phyloP scores from a whole-genome alignment of 1,140 invertebrate genomes.

The Hesperophylax magnus region DNA sequence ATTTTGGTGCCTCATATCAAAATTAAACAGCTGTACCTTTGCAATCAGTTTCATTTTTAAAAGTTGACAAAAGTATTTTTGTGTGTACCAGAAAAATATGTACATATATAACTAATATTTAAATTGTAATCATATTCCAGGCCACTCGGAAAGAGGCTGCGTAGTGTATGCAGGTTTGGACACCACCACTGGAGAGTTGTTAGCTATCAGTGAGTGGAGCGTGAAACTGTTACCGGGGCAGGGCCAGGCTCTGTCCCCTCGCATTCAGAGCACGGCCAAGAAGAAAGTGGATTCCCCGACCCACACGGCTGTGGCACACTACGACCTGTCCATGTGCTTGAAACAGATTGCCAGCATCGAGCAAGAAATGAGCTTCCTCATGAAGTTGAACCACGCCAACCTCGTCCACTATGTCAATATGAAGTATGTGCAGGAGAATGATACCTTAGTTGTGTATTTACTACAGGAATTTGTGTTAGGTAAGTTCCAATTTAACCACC shows the following conservation, averaged over 20 bases:
- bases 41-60: background rate
- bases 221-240: conserved; percentile 63
- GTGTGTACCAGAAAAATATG: too few species aligned
- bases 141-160: conserved; percentile 77
- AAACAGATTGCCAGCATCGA: conserved; percentile 73
- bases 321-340: conserved; percentile 43
- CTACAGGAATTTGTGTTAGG: conserved; percentile 77
- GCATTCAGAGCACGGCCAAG: conserved; percentile 36
- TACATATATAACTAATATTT: too few species aligned
- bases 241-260: conserved; percentile 14
- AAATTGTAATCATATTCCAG: conserved; percentile 56
- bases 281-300: conserved; percentile 50
- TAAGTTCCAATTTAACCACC: conserved; percentile 1
- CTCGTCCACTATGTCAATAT: conserved; percentile 82
- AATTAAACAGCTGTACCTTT: background rate
- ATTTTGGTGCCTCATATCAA: background rate
- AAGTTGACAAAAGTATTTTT: too few species aligned
- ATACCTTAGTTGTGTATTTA: conserved; percentile 73
- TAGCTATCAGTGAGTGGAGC: conserved; percentile 81
- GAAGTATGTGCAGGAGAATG: conserved; percentile 74
- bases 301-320: conserved; percentile 8
- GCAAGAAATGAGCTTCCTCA: conserved; percentile 79
- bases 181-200: conserved; percentile 75
- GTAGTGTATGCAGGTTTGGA: conserved; percentile 81
- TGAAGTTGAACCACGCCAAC: conserved; percentile 79